phyloP scores from a whole-genome alignment of 2,113 vertebrate species.

The Pseudopipra pipra region DNA sequence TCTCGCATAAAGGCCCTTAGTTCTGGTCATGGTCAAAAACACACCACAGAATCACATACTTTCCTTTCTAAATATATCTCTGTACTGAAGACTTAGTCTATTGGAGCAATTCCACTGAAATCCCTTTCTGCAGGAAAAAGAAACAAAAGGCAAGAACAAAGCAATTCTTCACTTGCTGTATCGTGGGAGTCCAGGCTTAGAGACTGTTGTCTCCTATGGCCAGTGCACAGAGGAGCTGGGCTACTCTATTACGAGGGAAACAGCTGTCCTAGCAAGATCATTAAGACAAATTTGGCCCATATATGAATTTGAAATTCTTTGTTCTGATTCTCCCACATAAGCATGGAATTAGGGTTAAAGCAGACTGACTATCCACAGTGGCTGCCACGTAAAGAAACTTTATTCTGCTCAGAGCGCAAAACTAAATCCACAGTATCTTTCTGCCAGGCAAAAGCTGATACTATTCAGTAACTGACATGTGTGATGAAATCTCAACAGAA shows the following conservation, averaged over 20 bases:
- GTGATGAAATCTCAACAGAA: background rate
- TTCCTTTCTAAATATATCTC: background rate
- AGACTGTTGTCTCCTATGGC: accelerated
- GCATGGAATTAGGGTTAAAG: background rate
- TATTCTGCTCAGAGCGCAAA: background rate
- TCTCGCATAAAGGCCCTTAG: accelerated
- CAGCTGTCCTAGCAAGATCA: background rate
- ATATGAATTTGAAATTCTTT: background rate
- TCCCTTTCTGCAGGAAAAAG: background rate
- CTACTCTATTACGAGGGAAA: accelerated
- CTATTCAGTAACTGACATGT: background rate
- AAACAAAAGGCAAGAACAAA: background rate
- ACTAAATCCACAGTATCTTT: background rate
- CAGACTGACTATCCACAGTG: background rate
- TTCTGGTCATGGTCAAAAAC: background rate
- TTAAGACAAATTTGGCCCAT: background rate
- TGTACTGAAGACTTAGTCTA: background rate
- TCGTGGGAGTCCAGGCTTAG: accelerated
- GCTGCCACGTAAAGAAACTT: background rate
- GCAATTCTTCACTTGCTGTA: background rate
- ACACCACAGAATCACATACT: accelerated
- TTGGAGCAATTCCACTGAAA: background rate
- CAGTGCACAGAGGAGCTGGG: background rate
- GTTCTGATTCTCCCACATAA: background rate
- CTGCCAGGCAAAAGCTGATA: background rate